Evolutionary conservation across 2,888 invertebrate species (phyloP), one percentile per base, ranked within the genome.

Genomic region (Candidula unifasciata): DNA sequence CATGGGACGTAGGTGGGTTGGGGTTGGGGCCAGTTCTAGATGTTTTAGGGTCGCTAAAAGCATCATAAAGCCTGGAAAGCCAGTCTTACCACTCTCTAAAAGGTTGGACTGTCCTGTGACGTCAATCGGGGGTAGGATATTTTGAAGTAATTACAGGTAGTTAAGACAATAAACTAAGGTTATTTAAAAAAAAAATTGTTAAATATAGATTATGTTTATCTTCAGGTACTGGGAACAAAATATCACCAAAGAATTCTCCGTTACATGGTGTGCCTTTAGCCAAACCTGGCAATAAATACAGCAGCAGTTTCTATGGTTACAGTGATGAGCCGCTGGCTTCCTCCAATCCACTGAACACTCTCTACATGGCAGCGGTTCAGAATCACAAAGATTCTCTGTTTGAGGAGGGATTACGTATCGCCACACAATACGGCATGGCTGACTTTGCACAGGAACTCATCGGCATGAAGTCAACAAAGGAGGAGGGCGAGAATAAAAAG

Each of bases 351-450:
- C 84, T 87, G 18, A 85, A 82, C 76, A 84, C 85, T 30, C 69
- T 87, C 37, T 87, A 85, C 77, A 80, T 84, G 68, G 85, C 87
- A n/a, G 85, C 87, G 30, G 54, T 85, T 21, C 82, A 82, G 27
- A 85, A 85, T 81, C 83, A 79, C 66, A 84, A 85, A 33, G 94
- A 94, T 84, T 93, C 94, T 21, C 91, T 94, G 33, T 93, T 94
- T 89, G 94, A 94, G 85, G 94, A 94, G 89, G 94, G 94, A n/a
- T 91, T 94, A 83, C 91, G 94, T 80, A 94, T 94, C 82, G 94
- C 94, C 54, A 91, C 92, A 86, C 92, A 92, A 86, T 93, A 92
- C 76, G 93, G 93, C 24, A 89, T 93, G 88, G 89, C 90, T 2
- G 93, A 92, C 80, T 93, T 93, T 84, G 93, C 92, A 8, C 88